Base-by-base conservation (phyloP, 30 jellyfish, hydroid and myxozoan genomes). In the Cassiopea andromeda region DNA sequence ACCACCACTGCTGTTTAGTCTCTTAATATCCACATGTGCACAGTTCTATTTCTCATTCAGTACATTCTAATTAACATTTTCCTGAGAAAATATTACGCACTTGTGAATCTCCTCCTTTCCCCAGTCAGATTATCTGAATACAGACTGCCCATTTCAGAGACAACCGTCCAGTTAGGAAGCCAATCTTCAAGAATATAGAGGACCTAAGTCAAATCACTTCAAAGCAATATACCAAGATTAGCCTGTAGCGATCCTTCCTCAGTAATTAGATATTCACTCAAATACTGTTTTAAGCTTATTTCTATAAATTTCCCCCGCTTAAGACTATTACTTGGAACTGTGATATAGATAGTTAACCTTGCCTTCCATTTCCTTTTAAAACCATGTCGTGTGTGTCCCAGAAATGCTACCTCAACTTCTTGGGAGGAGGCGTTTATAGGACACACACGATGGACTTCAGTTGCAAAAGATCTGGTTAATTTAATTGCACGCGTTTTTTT, bases 131-230 rank as follows among this genome's bases (percentile, higher is more conserved):
- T 68, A 83, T 77, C 91, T 54, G 58, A 83, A 48, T 60, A n/a
- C 64, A 69, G 74, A 72, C 69, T 47, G 83, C 91, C 91, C 60
- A 19, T 68, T 72, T 69, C 60, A 57, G 49, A 73, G 71, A 64
- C 61, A 50, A 48, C 60, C 69, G 72, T 16, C 38, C 49, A 16
- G 76, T 7, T 69, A 80, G 78, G 69, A 80, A 80, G 89, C 89
- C 89, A 80, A 80, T 80, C 89, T 80, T 1, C 19, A 27, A 14
- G 46, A 80, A 80, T 80, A 80, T 80, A 27, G 60, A 80, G 89
- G 49, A 61, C 72, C 89, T 59, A 61, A 60, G 59, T 80, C 89
- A 60, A 48, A 47, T 68, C 49, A 19, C 73, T 48, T 80, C 8
- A 16, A 46, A 10, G 89, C 89, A 80, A 80, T 80, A 80, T 80